A percentile compares a stretch with the other conserved stretches of the same genome.
These are phyloP conservation scores for Otolemur garnettii DNA, from an alignment of 2,113 vertebrate genomes.

Conservation along the genomic window DNA sequence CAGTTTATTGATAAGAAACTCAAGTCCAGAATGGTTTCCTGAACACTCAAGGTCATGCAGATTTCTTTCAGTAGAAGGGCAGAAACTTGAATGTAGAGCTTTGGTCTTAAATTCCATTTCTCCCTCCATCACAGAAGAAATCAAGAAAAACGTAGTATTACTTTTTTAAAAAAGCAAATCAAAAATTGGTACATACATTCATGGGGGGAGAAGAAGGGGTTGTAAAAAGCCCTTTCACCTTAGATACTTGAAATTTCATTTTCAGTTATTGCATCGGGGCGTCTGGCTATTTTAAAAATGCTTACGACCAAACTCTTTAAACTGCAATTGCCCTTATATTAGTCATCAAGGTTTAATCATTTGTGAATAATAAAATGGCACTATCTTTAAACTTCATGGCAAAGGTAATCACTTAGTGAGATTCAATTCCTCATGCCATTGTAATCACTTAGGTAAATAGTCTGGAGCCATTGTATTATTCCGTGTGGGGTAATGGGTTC, in stretches of 20 bases:
- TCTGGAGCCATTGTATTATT: constrained; percentile 74
- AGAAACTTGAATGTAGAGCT: background rate
- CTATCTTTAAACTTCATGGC: constrained; percentile 64
- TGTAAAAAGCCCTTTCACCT: background rate
- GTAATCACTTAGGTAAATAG: constrained; percentile 84
- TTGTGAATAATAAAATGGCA: constrained; percentile 72
- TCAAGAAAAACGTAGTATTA: background rate
- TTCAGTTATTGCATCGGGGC: background rate
- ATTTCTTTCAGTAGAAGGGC: background rate
- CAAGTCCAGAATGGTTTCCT: background rate
- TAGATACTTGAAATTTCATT: background rate
- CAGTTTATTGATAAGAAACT: background rate
- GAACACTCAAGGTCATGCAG: background rate
- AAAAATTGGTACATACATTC: background rate
- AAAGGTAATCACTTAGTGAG: no score
- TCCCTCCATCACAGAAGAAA: background rate
- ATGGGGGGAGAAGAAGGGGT: rapidly evolving
- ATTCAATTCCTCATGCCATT: background rate
- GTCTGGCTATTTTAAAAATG: constrained; percentile 18
- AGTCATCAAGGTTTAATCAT: constrained; percentile 83
- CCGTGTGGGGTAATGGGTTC: constrained; percentile 85
- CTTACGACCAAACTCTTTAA: constrained; percentile 65
- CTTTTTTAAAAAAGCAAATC: background rate
- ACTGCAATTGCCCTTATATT: background rate
- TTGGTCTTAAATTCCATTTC: background rate